Conservation (phyloP, 1,140 invertebrate genomes). For the Dreissena polymorpha region DNA sequence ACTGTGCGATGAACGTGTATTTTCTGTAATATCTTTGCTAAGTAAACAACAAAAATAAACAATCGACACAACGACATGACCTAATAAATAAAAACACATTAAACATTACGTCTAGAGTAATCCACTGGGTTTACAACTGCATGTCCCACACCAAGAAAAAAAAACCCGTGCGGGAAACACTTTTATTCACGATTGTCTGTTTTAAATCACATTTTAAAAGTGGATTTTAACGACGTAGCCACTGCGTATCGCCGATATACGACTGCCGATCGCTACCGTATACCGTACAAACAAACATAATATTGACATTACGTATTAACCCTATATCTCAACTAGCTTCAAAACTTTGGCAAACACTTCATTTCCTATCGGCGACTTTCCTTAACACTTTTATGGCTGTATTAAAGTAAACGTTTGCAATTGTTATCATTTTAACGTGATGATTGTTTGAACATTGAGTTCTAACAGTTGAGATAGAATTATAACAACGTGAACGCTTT, state of each 20-base stretch:
- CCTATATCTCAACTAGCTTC: not conserved
- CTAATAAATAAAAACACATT: not conserved
- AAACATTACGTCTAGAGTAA: not conserved
- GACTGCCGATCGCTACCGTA: not conserved
- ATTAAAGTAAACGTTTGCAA: too few relatives aligned
- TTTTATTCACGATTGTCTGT: not conserved
- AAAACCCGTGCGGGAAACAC: not conserved
- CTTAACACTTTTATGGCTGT: too few relatives aligned
- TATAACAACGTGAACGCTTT: too few relatives aligned
- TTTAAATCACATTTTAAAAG: not conserved
- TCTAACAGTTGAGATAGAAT: too few relatives aligned
- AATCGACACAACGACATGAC: too few relatives aligned
- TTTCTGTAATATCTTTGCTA: too few relatives aligned
- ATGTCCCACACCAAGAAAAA: not conserved
- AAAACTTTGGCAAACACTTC: slow-evolving; percentile 1
- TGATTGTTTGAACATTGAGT: too few relatives aligned
- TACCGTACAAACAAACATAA: not conserved
- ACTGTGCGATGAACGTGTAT: too few relatives aligned
- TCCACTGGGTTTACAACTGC: not conserved
- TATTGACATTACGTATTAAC: slow-evolving; percentile 1
- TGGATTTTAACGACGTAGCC: not conserved
- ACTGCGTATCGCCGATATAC: not conserved
- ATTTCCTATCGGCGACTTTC: not conserved
- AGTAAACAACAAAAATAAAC: too few relatives aligned
- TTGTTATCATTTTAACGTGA: too few relatives aligned